Evolutionary conservation across 2,113 vertebrate genomes (phyloP).

Genomic region (Tapirus terrestris): DNA sequence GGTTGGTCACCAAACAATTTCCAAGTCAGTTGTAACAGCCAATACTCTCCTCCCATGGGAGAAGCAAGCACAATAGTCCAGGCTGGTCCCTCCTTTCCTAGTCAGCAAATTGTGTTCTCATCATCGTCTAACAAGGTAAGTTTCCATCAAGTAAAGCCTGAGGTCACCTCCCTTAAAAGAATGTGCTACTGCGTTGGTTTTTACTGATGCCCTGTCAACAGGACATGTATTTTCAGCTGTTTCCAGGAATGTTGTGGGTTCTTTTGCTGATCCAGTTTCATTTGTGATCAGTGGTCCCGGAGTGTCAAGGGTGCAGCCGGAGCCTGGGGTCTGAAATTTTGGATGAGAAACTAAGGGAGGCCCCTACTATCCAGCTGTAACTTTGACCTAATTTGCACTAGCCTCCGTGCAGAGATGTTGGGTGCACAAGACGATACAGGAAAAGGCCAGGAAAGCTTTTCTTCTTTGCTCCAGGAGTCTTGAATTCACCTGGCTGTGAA

Average conservation of each 20-base stretch:
- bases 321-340: neutral
- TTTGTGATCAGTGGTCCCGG: neutral
- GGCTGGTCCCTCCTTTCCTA: neutral
- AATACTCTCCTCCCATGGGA: neutral
- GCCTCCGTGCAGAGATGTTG: neutral
- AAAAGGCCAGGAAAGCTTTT: neutral
- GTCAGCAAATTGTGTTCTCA: neutral
- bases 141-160: slow-evolving; percentile 15
- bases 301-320: neutral
- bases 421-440: neutral
- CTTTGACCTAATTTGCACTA: neutral
- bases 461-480: neutral
- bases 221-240: neutral
- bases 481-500: neutral
- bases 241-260: neutral
- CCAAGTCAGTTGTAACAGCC: neutral
- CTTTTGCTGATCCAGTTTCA: slow-evolving; percentile 32
- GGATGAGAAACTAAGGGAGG: neutral
- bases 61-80: neutral
- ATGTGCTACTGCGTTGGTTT: neutral
- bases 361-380: neutral
- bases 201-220: neutral
- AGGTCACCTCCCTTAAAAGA: neutral
- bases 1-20: neutral
- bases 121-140: neutral